Evolutionary conservation across 2,888 invertebrate genomes (phyloP).

Genomic region (Volucella inanis): DNA sequence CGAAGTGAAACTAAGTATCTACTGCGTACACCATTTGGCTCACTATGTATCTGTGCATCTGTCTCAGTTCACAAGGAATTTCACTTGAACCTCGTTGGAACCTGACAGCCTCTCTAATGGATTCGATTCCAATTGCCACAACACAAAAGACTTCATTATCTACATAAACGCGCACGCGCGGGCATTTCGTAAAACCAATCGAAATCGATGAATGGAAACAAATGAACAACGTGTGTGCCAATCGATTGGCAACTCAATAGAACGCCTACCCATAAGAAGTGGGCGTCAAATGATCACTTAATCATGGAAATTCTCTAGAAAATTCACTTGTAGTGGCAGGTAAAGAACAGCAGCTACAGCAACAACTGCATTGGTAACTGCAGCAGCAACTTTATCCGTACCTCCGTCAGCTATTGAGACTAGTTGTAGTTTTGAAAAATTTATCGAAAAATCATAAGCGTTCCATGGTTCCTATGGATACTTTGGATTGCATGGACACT

Average conservation of each 20-base stretch:
- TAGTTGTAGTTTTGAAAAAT: conserved; percentile 44
- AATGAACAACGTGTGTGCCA: conserved; percentile 45
- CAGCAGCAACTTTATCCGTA: conserved; percentile 3
- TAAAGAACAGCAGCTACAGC: conserved; percentile 23
- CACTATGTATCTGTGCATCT: too few species aligned
- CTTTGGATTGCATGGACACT: neutral
- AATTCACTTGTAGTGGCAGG: conserved; percentile 51
- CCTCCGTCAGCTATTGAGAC: conserved; percentile 47
- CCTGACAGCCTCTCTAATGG: too few species aligned
- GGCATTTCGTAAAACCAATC: conserved; percentile 25
- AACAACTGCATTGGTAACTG: conserved; percentile 22
- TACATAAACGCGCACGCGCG: too few species aligned
- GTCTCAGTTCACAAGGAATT: too few species aligned
- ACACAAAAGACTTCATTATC: conserved; percentile 46
- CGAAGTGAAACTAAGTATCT: neutral
- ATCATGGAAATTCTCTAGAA: conserved; percentile 55
- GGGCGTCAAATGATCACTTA: conserved; percentile 72
- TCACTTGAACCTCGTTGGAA: too few species aligned
- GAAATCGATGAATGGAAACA: conserved; percentile 49
- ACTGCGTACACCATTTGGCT: too few species aligned
- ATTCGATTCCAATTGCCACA: conserved; percentile 12
- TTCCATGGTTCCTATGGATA: neutral
- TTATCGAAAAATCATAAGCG: conserved; percentile 68
- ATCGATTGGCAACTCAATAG: conserved; percentile 55
- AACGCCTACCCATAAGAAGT: conserved; percentile 58